These are phyloP conservation scores for Pedionomus torquatus DNA, from an alignment of 2,113 vertebrate genomes.

Conservation along the genomic window DNA sequence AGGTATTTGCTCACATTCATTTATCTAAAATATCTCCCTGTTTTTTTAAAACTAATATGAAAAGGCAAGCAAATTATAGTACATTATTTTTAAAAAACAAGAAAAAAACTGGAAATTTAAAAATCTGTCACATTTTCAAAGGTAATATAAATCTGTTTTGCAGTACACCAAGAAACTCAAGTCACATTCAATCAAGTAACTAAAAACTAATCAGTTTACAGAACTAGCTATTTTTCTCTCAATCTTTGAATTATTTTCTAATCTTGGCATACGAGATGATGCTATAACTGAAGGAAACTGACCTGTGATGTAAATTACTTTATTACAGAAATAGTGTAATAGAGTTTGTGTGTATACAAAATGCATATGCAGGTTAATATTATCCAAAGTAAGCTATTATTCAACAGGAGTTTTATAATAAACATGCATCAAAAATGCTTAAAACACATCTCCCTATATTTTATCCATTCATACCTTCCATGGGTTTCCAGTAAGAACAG, in stretches of 20 bases:
- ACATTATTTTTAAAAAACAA: background rate
- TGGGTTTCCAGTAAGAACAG: background rate
- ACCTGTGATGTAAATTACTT: background rate
- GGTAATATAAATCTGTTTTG: background rate
- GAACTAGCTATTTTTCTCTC: background rate
- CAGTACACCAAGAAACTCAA: background rate
- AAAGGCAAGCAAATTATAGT: background rate
- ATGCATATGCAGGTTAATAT: rapidly evolving
- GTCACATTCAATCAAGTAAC: background rate
- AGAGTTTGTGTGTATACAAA: background rate
- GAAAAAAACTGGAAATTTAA: background rate
- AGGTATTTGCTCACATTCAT: background rate
- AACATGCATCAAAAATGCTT: background rate
- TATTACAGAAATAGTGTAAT: background rate
- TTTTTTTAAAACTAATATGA: background rate
- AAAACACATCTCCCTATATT: background rate
- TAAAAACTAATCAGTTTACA: background rate
- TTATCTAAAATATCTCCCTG: background rate
- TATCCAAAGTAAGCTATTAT: background rate
- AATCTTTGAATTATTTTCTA: background rate
- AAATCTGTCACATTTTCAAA: background rate
- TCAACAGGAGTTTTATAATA: background rate
- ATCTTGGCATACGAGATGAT: background rate
- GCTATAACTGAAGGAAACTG: background rate
- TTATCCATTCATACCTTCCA: background rate